Evolutionary conservation across 2,888 invertebrate genomes (phyloP), one percentile per base, ranked within the genome.

Genomic region (Psylliodes chrysocephalus): DNA sequence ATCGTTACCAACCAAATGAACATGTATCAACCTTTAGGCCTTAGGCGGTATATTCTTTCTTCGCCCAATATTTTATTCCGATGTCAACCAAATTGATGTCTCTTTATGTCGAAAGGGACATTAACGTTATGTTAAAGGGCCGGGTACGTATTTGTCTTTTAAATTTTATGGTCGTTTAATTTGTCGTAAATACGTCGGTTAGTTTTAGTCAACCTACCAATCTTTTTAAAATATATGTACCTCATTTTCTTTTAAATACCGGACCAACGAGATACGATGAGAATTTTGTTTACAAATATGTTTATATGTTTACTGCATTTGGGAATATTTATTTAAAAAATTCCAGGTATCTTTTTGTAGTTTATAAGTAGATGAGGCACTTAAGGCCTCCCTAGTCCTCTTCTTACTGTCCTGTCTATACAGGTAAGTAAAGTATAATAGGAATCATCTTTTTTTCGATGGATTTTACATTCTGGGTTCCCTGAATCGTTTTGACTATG

Each of bases 131-230:
- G 8, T 12, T 40, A n/a, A 40, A 40, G 40, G 40, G 40, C 17
- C 44, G 15, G 15, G 44, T 44, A 40, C 30, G 17, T 44, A 44
- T 44, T 44, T 17, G 44, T 44, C 44, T 44, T 44, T 17, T 18
- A 19, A 44, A 44, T 17, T 44, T 44, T 17, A 40, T 17, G 40
- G 40, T n/a, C 38, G n/a, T 12, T 40, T 12, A 44, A 44, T 44
- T 44, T n/a, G 17, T 44, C 15, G 17, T 44, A 44, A 44, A 44
- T 5, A 44, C 5, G 18, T 44, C 44, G 44, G 15, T 44, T 8
- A 44, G 12, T 8, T 44, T 44, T 44, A 44, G 8, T 44, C 44
- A 44, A 44, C 18, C 8, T 8, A 10, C 30, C 30, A 10, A 3
- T 30, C 30, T 10, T 30, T 25, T 6, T 10, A 30, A 30, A 30